Base-by-base conservation (phyloP, 2,888 invertebrate genomes). In the Pterobdella sp. region DNA sequence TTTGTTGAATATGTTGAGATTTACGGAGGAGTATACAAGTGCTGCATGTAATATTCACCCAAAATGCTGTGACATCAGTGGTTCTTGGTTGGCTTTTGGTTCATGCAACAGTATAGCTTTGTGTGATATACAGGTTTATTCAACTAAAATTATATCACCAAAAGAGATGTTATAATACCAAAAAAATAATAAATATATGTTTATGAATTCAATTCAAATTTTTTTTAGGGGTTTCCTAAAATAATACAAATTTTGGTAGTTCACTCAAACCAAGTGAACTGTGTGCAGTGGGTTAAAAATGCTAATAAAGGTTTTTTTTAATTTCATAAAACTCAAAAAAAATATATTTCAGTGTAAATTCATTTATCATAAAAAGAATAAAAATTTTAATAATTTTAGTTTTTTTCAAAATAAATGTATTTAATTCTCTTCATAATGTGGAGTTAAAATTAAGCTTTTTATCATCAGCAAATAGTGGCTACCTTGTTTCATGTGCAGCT, bases 401-500 rank as follows among this genome's bases (percentile, higher is more conserved):
- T n/a, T n/a, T n/a, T n/a, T n/a, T n/a, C n/a, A n/a, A n/a, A n/a
- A n/a, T n/a, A n/a, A n/a, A n/a, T n/a, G n/a, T n/a, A n/a, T n/a
- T n/a, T n/a, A n/a, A n/a, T n/a, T n/a, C n/a, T n/a, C n/a, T n/a
- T n/a, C n/a, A n/a, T n/a, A n/a, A n/a, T n/a, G n/a, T n/a, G n/a
- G n/a, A n/a, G n/a, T n/a, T n/a, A n/a, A n/a, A n/a, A n/a, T n/a
- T n/a, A n/a, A n/a, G n/a, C n/a, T n/a, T n/a, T n/a, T n/a, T n/a
- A n/a, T n/a, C n/a, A n/a, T n/a, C n/a, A n/a, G n/a, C n/a, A n/a
- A n/a, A n/a, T n/a, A n/a, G n/a, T n/a, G 60, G 26, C 4, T 56
- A 56, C n/a, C 3, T 56, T 22, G n/a, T 56, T n/a, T 56, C 60
- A 56, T 56, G 60, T 56, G 18, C 60, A 14, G 60, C 60, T 56